phyloP scores from a whole-genome alignment of 2,888 invertebrate genomes.

The Cyclophora punctaria region DNA sequence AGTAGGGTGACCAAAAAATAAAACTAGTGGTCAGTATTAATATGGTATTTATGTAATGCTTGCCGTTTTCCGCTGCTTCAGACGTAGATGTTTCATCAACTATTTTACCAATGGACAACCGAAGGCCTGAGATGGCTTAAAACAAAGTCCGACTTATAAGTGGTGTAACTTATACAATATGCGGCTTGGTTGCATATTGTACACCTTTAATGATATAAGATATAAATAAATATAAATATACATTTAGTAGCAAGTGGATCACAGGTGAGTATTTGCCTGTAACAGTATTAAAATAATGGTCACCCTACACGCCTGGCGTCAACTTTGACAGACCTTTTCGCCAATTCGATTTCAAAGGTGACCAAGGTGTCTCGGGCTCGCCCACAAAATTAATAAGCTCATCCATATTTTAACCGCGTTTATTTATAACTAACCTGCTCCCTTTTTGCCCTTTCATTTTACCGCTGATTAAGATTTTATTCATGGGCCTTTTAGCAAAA shows the following conservation, averaged over 20 bases:
- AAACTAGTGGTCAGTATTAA: too few species aligned
- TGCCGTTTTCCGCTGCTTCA: not conserved
- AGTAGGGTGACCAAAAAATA: conserved; percentile 38
- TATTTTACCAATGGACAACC: not conserved
- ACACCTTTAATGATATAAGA: too few species aligned
- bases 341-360: conserved; percentile 47
- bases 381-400: conserved; percentile 65
- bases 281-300: conserved; percentile 21
- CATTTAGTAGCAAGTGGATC: too few species aligned
- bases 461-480: conserved; percentile 73
- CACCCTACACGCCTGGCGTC: conserved; percentile 41
- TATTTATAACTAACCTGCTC: conserved; percentile 59
- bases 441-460: conserved; percentile 39
- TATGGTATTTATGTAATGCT: too few species aligned
- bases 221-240: too few species aligned
- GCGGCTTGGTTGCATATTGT: too few species aligned
- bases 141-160: not conserved
- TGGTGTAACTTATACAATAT: too few species aligned
- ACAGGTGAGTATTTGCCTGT: too few species aligned
- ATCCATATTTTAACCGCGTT: conserved; percentile 67
- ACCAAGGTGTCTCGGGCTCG: conserved; percentile 35
- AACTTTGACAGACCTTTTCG: conserved; percentile 59
- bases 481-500: conserved; percentile 49
- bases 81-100: not conserved
- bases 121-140: not conserved